A percentile compares a stretch with the other conserved stretches of the same genome.
These are phyloP conservation scores for Drosophila phalerata DNA, from an alignment of 2,888 invertebrate species.

Conservation along the genomic window DNA sequence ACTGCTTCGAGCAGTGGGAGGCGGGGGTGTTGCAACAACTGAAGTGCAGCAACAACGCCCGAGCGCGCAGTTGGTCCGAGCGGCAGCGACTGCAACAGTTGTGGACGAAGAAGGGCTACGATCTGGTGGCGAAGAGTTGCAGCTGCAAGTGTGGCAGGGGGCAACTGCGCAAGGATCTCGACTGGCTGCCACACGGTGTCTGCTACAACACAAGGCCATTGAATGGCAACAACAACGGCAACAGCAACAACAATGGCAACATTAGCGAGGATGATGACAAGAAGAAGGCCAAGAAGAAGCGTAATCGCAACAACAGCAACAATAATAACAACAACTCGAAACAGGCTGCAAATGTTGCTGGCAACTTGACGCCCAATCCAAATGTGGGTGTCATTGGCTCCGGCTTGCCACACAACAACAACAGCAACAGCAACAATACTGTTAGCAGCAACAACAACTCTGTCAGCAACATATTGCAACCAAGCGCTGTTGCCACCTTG, in stretches of 20 bases:
- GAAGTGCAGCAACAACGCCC: conserved; percentile 93
- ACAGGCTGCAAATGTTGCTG: conserved; percentile 58
- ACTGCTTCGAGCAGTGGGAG: conserved; percentile 98
- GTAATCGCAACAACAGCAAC: conserved; percentile 86
- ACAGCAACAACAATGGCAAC: background rate
- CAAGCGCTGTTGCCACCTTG: conserved; percentile 65
- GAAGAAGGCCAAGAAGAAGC: conserved; percentile 88
- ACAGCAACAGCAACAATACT: conserved; percentile 20
- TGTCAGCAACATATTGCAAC: conserved; percentile 50
- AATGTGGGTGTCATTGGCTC: conserved; percentile 84
- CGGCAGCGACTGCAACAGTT: conserved; percentile 97
- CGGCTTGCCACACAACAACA: conserved; percentile 74
- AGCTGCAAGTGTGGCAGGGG: conserved; percentile 97
- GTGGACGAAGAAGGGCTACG: conserved; percentile 99
- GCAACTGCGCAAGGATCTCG: conserved; percentile 96
- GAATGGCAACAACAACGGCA: conserved; percentile 41
- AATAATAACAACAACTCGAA: conserved; percentile 85
- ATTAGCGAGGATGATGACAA: conserved; percentile 87
- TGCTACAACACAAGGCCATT: conserved; percentile 28
- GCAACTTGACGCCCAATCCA: conserved; percentile 73
- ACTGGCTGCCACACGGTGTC: conserved; percentile 88
- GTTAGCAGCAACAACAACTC: conserved; percentile 22
- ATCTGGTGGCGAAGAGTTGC: conserved; percentile 97
- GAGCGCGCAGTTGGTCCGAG: conserved; percentile 98
- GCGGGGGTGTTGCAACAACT: conserved; percentile 94